Conservation (phyloP, 2,888 invertebrate species). For the Scaptomyza cyrtandrae region DNA sequence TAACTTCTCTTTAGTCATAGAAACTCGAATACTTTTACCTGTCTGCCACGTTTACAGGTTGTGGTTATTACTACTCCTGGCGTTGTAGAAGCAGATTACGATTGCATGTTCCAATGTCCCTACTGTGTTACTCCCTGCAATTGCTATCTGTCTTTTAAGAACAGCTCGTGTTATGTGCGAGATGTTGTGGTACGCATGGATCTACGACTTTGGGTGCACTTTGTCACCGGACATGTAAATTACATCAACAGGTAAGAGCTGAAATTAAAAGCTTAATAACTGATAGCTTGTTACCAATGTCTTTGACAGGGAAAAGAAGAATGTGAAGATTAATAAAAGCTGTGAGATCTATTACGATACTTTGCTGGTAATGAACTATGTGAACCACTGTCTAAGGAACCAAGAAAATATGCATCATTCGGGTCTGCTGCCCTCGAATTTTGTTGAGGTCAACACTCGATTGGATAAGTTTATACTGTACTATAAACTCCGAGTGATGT, state of each 20-base stretch:
- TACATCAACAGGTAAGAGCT: slow-evolving; percentile 60
- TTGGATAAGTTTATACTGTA: slow-evolving; percentile 75
- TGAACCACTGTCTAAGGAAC: slow-evolving; percentile 39
- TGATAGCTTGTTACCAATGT: not conserved
- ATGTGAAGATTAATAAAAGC: slow-evolving; percentile 56
- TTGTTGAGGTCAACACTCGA: slow-evolving; percentile 74
- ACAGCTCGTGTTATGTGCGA: slow-evolving; percentile 60
- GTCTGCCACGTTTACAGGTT: slow-evolving; percentile 65
- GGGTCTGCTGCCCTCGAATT: slow-evolving; percentile 63
- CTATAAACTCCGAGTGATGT: slow-evolving; percentile 66
- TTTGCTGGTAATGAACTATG: slow-evolving; percentile 65
- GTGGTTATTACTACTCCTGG: slow-evolving; percentile 72
- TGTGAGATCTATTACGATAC: slow-evolving; percentile 75
- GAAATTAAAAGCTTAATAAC: not conserved
- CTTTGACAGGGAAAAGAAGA: slow-evolving; percentile 54
- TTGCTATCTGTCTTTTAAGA: slow-evolving; percentile 66
- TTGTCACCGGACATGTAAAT: slow-evolving; percentile 59
- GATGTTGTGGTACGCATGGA: slow-evolving; percentile 71
- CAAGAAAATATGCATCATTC: not conserved
- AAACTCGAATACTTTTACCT: slow-evolving; percentile 57
- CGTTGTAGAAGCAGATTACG: slow-evolving; percentile 74
- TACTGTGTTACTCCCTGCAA: slow-evolving; percentile 24
- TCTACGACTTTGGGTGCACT: slow-evolving; percentile 68
- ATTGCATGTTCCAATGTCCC: slow-evolving; percentile 64
- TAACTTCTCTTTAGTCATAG: slow-evolving; percentile 38